Conservation (phyloP, 2,888 invertebrate species). For the Idaea dimidiata region DNA sequence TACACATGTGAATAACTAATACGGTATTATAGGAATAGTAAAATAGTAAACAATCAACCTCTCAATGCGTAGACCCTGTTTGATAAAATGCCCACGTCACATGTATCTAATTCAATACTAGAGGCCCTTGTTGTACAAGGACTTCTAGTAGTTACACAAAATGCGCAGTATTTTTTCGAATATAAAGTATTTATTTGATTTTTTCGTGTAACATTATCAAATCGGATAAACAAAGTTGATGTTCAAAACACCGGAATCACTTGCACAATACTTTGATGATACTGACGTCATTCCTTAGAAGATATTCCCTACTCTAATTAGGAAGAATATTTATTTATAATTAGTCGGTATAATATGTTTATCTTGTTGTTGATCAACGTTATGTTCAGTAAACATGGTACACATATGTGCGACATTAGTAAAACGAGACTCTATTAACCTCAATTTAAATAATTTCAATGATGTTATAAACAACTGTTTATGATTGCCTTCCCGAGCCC, state of each 20-base stretch:
- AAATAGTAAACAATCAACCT: constrained; percentile 74
- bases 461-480: constrained; percentile 68
- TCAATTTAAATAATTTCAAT: constrained; percentile 75
- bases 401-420: constrained; percentile 76
- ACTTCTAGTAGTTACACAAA: constrained; percentile 34
- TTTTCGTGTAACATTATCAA: not conserved
- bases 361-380: constrained; percentile 66
- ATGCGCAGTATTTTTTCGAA: constrained; percentile 12
- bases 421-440: constrained; percentile 74
- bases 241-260: not conserved
- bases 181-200: constrained; percentile 11
- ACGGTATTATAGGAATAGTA: constrained; percentile 71
- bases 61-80: constrained; percentile 61
- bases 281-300: constrained; percentile 27
- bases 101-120: constrained; percentile 48
- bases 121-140: constrained; percentile 40
- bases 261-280: constrained; percentile 5
- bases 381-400: constrained; percentile 68
- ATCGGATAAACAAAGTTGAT: constrained; percentile 2
- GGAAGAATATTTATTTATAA: constrained; percentile 52
- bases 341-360: constrained; percentile 35
- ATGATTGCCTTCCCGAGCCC: constrained; percentile 64
- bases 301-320: constrained; percentile 51
- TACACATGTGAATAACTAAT: constrained; percentile 60
- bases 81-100: constrained; percentile 59